Percentiles rank a stretch among this genome's conserved stretches.
Conservation (phyloP, 1,140 invertebrate species). For the Trichoplusia ni region DNA sequence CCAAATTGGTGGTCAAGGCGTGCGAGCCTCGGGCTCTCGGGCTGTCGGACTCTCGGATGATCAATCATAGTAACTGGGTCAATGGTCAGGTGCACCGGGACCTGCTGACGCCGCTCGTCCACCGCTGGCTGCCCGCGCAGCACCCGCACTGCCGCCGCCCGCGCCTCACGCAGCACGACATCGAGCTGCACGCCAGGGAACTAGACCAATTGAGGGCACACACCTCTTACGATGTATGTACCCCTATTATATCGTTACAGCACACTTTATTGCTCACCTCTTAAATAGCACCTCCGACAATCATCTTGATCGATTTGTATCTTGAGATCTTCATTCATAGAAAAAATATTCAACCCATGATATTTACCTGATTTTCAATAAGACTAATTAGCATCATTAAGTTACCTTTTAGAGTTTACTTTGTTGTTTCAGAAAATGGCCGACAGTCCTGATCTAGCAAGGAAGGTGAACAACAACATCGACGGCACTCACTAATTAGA, state of each 20-base stretch:
- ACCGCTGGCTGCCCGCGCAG: conserved; percentile 70
- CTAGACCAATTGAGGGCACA: conserved; percentile 50
- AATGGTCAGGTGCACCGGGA: conserved; percentile 68
- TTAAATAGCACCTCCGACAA: no score
- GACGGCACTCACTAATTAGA: neutral
- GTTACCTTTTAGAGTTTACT: neutral
- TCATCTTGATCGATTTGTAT: no score
- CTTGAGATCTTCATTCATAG: no score
- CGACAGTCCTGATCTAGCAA: neutral
- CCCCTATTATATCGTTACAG: neutral
- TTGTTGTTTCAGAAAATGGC: conserved; percentile 14
- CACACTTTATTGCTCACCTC: no score
- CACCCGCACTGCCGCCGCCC: conserved; percentile 63
- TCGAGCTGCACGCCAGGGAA: conserved; percentile 62
- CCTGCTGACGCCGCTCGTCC: conserved; percentile 72
- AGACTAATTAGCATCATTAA: no score
- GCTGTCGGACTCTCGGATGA: no score
- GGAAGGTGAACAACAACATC: conserved; percentile 1
- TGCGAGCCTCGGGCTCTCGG: no score
- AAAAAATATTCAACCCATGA: no score
- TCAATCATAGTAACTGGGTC: neutral
- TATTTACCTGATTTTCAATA: no score
- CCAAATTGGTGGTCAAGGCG: conserved; percentile 25
- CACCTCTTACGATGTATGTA: conserved; percentile 41
- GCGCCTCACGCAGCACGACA: conserved; percentile 64